Evolutionary conservation across 2,888 invertebrate genomes (phyloP).

Genomic region (Rhimphoctona megacephalus): DNA sequence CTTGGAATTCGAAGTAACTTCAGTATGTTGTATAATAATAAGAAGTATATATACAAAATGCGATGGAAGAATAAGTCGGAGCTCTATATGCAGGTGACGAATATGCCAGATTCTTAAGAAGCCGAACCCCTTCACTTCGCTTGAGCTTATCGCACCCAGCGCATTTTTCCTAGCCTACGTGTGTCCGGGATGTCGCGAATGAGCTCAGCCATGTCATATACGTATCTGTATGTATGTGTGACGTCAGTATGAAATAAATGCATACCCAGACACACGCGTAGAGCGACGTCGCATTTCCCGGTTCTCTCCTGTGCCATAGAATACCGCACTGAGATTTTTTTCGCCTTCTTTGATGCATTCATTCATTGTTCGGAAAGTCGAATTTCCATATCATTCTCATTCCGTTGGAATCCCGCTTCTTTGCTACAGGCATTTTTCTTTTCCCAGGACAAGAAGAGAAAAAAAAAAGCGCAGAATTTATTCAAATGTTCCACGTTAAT

Average conservation of each 20-base stretch:
- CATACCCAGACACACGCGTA: constrained; percentile 4
- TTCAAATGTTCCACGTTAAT: constrained; percentile 12
- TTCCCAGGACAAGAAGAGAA: not conserved
- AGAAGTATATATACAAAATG: not conserved
- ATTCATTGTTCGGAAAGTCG: constrained; percentile 49
- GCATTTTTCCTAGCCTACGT: constrained; percentile 54
- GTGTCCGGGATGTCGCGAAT: constrained; percentile 46
- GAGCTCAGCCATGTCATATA: constrained; percentile 27
- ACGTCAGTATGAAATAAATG: constrained; percentile 9
- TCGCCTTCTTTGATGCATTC: constrained; percentile 42
- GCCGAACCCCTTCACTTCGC: constrained; percentile 46
- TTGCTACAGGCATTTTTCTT: constrained; percentile 30
- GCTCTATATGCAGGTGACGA: constrained; percentile 31
- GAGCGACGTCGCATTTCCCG: constrained; percentile 39
- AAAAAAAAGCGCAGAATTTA: not conserved
- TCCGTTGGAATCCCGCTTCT: constrained; percentile 33
- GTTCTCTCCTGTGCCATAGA: constrained; percentile 8
- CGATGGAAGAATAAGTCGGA: constrained; percentile 24
- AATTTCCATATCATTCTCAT: constrained; percentile 56
- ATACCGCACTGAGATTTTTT: constrained; percentile 22
- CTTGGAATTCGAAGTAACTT: not conserved
- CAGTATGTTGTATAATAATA: not conserved
- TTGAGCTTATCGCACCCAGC: constrained; percentile 50
- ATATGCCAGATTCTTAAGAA: constrained; percentile 38
- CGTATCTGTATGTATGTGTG: not conserved